Base-by-base conservation (phyloP, 2,888 invertebrate genomes). In the Eupithecia centaureata region DNA sequence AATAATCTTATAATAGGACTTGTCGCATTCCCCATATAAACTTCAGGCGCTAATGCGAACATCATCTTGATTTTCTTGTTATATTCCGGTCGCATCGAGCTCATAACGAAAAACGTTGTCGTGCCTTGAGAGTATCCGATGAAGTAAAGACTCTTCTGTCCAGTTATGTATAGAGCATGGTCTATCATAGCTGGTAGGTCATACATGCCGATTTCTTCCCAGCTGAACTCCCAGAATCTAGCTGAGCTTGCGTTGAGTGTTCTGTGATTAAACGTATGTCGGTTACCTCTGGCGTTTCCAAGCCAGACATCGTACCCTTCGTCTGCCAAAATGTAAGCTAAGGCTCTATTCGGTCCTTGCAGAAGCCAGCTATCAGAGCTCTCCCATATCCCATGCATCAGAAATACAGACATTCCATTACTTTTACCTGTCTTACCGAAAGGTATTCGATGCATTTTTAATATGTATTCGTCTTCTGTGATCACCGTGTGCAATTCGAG, bases 261-360 rank as follows among this genome's bases (percentile, higher is more conserved):
- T 1, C 88, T 81, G 79, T 94, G 67, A 8, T 71, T 73, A 5
- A 84, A 66, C 2, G 66, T 75, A 8, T 89, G 82, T 78, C 94
- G 94, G 85, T 97, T 97, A 0, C 98, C 98, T 77, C 98, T 93
- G 1, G 95, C 94, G 85, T 98, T 98, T 1, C 97, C 97, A 82
- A 98, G 82, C 98, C 98, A 98, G 0, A 96, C 95, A 76, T 96
- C 96, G 77, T 94, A 96, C 4, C 96, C 96, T 57, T 86, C 79
- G 71, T 96, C 95, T 0, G 95, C 94, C 65, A 96, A 92, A 79
- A 95, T 92, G 87, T 94, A 96, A 75, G 88, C 97, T 65, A 92
- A 72, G 76, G 92, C 94, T 73, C 94, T 94, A 61, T 94, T 87
- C 4, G 94, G 95, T 15, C 95, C 95, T 77, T 95, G 94, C 1